phyloP scores from a whole-genome alignment of 1,140 invertebrate genomes.

The Phenacoccus solenopsis region DNA sequence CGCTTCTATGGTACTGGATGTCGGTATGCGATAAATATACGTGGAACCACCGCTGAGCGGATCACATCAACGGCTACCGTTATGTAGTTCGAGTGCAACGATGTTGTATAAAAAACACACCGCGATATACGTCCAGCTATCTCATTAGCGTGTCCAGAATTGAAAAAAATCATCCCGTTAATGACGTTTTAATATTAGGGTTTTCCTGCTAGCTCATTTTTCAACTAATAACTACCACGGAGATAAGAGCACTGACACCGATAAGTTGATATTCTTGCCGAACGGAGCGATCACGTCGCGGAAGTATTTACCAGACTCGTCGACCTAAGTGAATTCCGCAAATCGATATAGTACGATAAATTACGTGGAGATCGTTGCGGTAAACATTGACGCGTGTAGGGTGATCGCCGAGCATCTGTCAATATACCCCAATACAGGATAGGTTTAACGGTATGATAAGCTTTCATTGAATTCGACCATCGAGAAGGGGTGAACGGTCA shows the following conservation, averaged over 20 bases:
- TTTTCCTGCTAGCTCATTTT: background rate
- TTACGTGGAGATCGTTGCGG: background rate
- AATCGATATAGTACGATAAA: background rate
- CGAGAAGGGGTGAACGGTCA: background rate
- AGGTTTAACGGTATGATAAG: too few relatives aligned
- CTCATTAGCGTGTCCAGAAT: too few relatives aligned
- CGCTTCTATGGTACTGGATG: too few relatives aligned
- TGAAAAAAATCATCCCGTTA: too few relatives aligned
- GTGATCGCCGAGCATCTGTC: background rate
- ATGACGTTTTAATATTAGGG: slow-evolving; percentile 10
- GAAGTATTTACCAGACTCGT: background rate
- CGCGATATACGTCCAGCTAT: too few relatives aligned
- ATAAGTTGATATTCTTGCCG: too few relatives aligned
- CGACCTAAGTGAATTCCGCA: background rate
- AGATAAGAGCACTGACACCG: background rate
- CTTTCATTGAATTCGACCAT: too few relatives aligned
- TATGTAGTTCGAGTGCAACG: too few relatives aligned
- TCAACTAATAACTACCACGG: background rate
- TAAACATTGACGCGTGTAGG: background rate
- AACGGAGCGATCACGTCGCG: background rate
- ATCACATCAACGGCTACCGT: too few relatives aligned
- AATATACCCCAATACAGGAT: background rate
- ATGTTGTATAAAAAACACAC: too few relatives aligned
- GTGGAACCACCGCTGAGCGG: background rate
- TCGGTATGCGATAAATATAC: too few relatives aligned